Percentiles rank a stretch among this genome's conserved stretches.
Evolutionary conservation across 2,113 vertebrate species (phyloP).

Genomic region (Tenrec ecaudatus): DNA sequence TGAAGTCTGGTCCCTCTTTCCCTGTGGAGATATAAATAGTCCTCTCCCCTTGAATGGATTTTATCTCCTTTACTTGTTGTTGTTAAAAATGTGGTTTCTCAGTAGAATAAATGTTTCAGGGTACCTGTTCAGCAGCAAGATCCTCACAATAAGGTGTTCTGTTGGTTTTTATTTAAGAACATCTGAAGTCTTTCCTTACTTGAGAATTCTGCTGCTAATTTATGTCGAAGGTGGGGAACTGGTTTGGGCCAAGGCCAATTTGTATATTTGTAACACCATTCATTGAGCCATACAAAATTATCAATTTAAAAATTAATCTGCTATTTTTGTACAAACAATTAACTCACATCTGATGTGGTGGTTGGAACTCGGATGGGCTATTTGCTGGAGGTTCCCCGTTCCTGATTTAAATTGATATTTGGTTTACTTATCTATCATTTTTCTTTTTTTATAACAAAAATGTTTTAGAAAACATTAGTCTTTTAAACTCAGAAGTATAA

Average conservation of each 20-base stretch:
- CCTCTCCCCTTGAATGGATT: too few relatives aligned
- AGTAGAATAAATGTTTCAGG: neutral
- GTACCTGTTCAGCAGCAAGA: rapidly evolving
- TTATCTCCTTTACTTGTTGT: neutral
- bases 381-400: too few relatives aligned
- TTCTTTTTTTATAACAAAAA: neutral
- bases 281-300: too few relatives aligned
- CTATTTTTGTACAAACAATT: too few relatives aligned
- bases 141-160: neutral
- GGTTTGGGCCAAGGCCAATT: too few relatives aligned
- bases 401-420: neutral
- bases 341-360: too few relatives aligned
- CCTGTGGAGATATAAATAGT: too few relatives aligned
- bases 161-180: neutral
- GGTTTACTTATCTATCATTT: too few relatives aligned
- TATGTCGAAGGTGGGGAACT: neutral
- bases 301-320: too few relatives aligned
- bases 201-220: neutral
- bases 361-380: too few relatives aligned
- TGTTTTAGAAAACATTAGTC: neutral
- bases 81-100: neutral
- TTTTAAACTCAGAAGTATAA: neutral
- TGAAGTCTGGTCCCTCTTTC: too few relatives aligned
- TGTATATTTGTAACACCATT: too few relatives aligned
- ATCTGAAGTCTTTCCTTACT: neutral